These are phyloP conservation scores for Glaucidium brasilianum DNA, from an alignment of 2,113 vertebrate genomes.

Conservation along the genomic window DNA sequence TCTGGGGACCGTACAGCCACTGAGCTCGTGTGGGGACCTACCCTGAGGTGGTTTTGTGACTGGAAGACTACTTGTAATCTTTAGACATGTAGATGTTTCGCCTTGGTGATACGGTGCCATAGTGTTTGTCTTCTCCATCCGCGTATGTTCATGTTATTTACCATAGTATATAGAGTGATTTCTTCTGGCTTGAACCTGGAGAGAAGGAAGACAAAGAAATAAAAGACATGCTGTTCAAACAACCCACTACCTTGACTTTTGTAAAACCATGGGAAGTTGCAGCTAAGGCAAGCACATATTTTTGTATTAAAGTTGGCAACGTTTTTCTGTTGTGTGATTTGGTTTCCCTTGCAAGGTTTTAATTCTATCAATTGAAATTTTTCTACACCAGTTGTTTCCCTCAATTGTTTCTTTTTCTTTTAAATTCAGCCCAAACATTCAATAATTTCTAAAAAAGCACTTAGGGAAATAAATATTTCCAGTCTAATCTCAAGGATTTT, in stretches of 20 bases:
- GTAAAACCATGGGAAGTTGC: background rate
- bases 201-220: background rate
- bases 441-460: background rate
- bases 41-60: background rate
- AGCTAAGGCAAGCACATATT: background rate
- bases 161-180: no score
- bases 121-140: background rate
- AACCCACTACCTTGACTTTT: background rate
- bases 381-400: background rate
- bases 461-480: background rate
- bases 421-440: background rate
- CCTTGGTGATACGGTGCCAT: background rate
- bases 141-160: background rate
- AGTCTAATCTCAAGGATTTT: background rate
- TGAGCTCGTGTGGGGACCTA: background rate
- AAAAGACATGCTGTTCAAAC: no score
- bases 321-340: background rate
- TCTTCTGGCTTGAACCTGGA: background rate
- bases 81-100: background rate
- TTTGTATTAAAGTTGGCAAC: background rate
- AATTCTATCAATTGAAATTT: background rate
- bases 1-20: rapidly evolving
- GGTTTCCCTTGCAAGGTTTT: background rate
- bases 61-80: background rate
- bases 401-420: background rate